Evolutionary conservation across 2,113 vertebrate genomes (phyloP), one percentile per base, ranked within the genome.

Genomic region (Agelaius tricolor): DNA sequence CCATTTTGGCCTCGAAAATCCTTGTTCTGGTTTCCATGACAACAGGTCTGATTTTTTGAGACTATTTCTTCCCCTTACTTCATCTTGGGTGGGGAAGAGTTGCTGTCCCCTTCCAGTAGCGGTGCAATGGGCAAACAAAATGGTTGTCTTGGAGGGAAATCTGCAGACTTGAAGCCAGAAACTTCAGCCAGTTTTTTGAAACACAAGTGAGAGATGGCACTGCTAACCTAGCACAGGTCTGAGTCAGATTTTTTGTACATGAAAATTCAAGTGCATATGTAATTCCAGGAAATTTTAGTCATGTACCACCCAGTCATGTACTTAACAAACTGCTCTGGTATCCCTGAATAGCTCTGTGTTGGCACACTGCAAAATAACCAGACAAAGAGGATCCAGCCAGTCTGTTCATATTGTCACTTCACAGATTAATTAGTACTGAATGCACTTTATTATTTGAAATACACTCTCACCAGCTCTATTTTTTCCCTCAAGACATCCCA

Each of bases 1-100:
- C 68, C 37, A 59, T 54, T 94, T 89, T 73, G 94, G 89, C 82
- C 90, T 95, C 0, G 3, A 83, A 84, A 93, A 80, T 91, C 66
- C 81, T 84, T 80, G 24, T 67, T 93, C 92, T 84, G 44, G 94
- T 97, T 96, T 90, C 96, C 84, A 93, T 96, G 96, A 43, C 93
- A 95, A 96, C 96, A 76, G 19, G 31, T 51, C 67, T 87, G 86
- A 72, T 66, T 95, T 96, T 96, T 88, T 74, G 68, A 83, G 73
- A 59, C 85, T 94, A 47, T 95, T 95, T 90, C 87, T 93, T 81
- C 66, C 37, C 65, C 14, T 86, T 58, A 2, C 72, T 84, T 96
- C 57, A 23, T 96, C 72, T 92, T 44, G 76, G 28, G 33, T 91
- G 55, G 76, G 62, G 57, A 91, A 78, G 62, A 75, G 39, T 78